These are phyloP conservation scores for Corythoichthys intestinalis DNA, from an alignment of 2,113 vertebrate genomes.

Conservation along the genomic window DNA sequence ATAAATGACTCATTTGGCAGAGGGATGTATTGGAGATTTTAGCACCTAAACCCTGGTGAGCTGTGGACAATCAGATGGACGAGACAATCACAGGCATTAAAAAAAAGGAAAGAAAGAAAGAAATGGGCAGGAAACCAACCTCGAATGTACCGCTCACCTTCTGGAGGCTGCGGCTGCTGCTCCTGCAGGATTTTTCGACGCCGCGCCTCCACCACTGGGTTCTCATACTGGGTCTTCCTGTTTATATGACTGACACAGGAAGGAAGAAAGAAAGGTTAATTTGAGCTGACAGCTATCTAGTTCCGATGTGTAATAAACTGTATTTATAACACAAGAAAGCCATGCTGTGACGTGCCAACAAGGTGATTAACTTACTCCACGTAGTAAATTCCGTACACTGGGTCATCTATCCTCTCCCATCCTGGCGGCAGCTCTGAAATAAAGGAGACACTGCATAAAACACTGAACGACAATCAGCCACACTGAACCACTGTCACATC, in stretches of 20 bases:
- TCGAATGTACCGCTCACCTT: slow-evolving; percentile 87
- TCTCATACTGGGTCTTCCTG: slow-evolving; percentile 97
- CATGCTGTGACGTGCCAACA: slow-evolving; percentile 4
- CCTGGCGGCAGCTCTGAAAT: slow-evolving; percentile 93
- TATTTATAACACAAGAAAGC: background rate
- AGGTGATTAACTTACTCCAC: slow-evolving; percentile 87
- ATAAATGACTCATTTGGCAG: background rate
- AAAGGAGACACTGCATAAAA: slow-evolving; percentile 36
- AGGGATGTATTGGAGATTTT: slow-evolving; percentile 11
- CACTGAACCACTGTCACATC: background rate
- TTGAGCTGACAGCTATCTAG: background rate
- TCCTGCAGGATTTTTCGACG: slow-evolving; percentile 78
- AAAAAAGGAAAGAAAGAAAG: slow-evolving; percentile 62
- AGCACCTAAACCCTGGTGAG: slow-evolving; percentile 43
- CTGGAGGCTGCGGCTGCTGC: slow-evolving; percentile 83
- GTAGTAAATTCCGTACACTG: slow-evolving; percentile 97
- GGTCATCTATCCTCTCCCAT: slow-evolving; percentile 99
- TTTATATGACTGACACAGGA: slow-evolving; percentile 86
- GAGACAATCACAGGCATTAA: slow-evolving; percentile 56
- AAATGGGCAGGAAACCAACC: slow-evolving; percentile 75
- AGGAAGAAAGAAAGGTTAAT: slow-evolving; percentile 3
- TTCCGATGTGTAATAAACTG: background rate
- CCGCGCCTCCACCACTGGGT: slow-evolving; percentile 92
- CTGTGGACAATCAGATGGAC: slow-evolving; percentile 39
- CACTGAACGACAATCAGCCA: slow-evolving; percentile 3